Evolutionary conservation across 2,797 vertebrate genomes (phyloP).

Genomic region (Argya squamiceps): DNA sequence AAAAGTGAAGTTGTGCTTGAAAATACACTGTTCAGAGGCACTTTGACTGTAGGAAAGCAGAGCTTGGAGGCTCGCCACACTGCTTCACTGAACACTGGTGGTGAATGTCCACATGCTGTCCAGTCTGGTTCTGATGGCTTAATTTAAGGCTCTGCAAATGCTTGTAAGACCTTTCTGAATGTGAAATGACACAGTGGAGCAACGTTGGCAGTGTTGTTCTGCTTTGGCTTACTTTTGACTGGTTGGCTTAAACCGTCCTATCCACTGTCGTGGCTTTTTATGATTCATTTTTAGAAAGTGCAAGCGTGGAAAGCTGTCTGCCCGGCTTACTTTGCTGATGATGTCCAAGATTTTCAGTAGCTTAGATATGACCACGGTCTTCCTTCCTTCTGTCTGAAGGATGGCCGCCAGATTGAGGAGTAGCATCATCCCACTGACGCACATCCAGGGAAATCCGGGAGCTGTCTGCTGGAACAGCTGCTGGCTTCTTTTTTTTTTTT

Average conservation of each 20-base stretch:
- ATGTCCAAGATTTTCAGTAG: slow-evolving; percentile 51
- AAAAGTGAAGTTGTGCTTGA: not conserved
- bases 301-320: slow-evolving; percentile 29
- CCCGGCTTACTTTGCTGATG: slow-evolving; percentile 5
- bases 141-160: slow-evolving; percentile 5
- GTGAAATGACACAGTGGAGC: slow-evolving; percentile 13
- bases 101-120: not conserved
- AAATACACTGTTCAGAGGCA: not conserved
- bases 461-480: slow-evolving; percentile 64
- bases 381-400: slow-evolving; percentile 55
- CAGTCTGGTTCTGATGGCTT: not conserved
- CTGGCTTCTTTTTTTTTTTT: not conserved
- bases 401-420: slow-evolving; percentile 53
- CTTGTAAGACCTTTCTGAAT: slow-evolving; percentile 11
- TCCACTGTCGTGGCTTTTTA: not conserved
- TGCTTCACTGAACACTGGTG: not conserved
- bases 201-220: slow-evolving; percentile 4
- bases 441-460: slow-evolving; percentile 63
- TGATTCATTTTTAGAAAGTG: slow-evolving; percentile 62
- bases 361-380: slow-evolving; percentile 44
- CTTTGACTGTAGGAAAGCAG: not conserved
- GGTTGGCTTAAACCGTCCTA: not conserved
- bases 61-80: not conserved
- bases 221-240: slow-evolving; percentile 5
- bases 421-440: slow-evolving; percentile 35